These are phyloP conservation scores for Anaspis maculata DNA, from an alignment of 2,888 invertebrate genomes.

Conservation along the genomic window DNA sequence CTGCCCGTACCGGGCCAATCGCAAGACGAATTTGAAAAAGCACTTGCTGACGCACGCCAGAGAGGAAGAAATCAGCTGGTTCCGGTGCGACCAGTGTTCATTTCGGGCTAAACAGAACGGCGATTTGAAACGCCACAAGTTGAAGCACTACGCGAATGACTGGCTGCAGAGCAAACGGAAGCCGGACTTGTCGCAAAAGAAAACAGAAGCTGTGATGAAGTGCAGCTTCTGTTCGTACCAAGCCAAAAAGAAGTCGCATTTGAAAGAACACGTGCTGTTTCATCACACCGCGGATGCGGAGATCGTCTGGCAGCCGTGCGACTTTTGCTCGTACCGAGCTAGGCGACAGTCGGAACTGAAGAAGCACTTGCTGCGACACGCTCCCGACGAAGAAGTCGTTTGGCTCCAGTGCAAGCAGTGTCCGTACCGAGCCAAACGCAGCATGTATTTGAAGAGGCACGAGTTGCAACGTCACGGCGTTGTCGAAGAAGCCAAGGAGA, in stretches of 20 bases:
- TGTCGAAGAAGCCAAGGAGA: no score
- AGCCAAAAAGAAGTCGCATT: background rate
- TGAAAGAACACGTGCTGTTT: conserved; percentile 1
- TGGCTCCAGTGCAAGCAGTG: background rate
- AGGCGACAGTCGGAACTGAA: background rate
- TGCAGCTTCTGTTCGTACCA: background rate
- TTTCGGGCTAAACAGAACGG: no score
- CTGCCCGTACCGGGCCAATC: no score
- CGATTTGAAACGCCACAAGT: no score
- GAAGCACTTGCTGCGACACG: background rate
- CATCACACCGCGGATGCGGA: background rate
- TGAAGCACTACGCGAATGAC: no score
- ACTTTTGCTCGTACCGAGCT: background rate
- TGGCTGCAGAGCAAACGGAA: no score
- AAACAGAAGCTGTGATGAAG: no score
- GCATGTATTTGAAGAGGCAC: background rate
- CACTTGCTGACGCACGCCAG: no score
- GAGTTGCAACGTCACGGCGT: background rate
- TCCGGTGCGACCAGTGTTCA: no score
- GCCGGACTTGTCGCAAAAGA: no score
- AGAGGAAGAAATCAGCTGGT: no score
- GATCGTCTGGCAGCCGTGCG: background rate
- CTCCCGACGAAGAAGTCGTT: background rate
- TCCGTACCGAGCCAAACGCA: background rate
- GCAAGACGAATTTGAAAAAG: no score